Base-by-base conservation (phyloP, 2,797 vertebrate species). In the Nannoperca australis region DNA sequence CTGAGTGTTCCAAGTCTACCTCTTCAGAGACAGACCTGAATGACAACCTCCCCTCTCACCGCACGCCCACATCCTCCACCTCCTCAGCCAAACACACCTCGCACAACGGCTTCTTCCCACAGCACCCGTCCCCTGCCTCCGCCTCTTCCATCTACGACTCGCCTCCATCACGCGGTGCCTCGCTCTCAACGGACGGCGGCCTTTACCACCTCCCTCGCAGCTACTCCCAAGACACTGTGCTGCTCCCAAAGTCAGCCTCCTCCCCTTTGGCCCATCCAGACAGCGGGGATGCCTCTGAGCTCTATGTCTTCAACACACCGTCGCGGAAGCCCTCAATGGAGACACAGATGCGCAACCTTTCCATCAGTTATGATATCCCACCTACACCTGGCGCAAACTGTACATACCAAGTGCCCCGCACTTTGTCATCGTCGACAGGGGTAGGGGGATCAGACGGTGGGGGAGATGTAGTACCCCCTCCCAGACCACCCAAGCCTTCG, bases 1-100 rank as follows among this genome's bases (percentile, higher is more conserved):
- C 94, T 8, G 97, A 99, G 86, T 96, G 95, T 36, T 95, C 96
- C 55, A 99, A 98, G 92, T 95, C 96, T 91, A 96, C 96, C 91
- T 97, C 96, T 67, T 98, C 97, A 36, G 98, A 99, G 94, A 99
- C 98, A 58, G 98, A 99, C 96, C 98, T 98, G 94, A 99, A 98
- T 20, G 98, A 99, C 94, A 99, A 99, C 68, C 93, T 98, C 83
- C 96, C 97, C 68, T 95, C 95, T 67, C 97, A 97, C 88, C 97
- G 97, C 93, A 95, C 92, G 7, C 94, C 97, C 1, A 95, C 94
- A 18, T 94, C 96, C 0, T 92, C 96, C 32, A 93, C 91, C 83
- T 96, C 95, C 90, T 93, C 92, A 4, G 94, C 94, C 27, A 99
- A 97, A 89, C 97, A 97, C 22, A 90, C 94, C 64, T 95, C 94